Conservation (phyloP, 1,140 invertebrate genomes). For the Drosophila pallidifrons region DNA sequence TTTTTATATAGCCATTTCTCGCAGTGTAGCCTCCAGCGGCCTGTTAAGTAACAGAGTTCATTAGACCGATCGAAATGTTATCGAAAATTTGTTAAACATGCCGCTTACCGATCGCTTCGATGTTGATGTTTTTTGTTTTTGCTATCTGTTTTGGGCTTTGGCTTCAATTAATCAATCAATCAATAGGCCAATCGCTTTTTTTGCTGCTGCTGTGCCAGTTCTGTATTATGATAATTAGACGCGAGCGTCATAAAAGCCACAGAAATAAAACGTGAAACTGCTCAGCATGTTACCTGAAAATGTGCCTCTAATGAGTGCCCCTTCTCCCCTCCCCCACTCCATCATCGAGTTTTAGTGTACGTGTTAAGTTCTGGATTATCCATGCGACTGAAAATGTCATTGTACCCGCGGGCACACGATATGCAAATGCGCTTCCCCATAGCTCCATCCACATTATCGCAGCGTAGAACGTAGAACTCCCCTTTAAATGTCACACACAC, state of each 20-base stretch:
- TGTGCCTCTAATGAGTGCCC: conserved; percentile 51
- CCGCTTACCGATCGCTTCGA: not conserved
- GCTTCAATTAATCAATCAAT: conserved; percentile 48
- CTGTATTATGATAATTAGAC: conserved; percentile 72
- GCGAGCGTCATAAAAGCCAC: conserved; percentile 56
- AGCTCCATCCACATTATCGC: conserved; percentile 38
- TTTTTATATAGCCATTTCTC: not conserved
- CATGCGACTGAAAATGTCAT: conserved; percentile 30
- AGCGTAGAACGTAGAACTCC: conserved; percentile 17
- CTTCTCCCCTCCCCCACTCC: not conserved
- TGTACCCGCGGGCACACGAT: conserved; percentile 40
- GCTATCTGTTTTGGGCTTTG: conserved; percentile 4
- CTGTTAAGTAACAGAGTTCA: conserved; percentile 61
- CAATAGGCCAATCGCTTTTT: conserved; percentile 36
- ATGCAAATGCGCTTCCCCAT: conserved; percentile 59
- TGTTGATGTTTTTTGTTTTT: conserved; percentile 3
- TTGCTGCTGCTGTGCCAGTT: conserved; percentile 32
- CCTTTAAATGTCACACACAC: conserved; percentile 13
- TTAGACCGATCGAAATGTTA: conserved; percentile 52
- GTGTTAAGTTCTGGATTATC: conserved; percentile 34
- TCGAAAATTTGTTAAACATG: conserved; percentile 46
- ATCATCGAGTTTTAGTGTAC: conserved; percentile 28
- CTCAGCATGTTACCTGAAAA: conserved; percentile 20
- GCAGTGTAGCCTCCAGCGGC: not conserved
- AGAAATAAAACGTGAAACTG: conserved; percentile 55